These are phyloP conservation scores for Criorhina ranunculi DNA, from an alignment of 2,888 invertebrate genomes.

Conservation along the genomic window DNA sequence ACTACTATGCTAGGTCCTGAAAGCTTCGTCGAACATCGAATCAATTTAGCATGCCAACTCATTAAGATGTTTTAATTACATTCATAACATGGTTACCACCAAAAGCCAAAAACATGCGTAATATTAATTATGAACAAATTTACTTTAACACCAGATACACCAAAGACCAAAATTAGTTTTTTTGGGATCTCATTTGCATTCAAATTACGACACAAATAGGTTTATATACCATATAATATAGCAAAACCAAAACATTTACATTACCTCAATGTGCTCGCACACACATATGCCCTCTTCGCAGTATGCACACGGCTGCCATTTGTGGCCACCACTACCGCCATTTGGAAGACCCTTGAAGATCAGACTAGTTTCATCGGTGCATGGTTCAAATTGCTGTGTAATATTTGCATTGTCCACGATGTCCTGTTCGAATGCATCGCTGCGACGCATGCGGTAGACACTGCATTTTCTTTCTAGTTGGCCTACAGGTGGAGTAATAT, in stretches of 20 bases:
- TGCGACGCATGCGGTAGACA: slow-evolving; percentile 84
- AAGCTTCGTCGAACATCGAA: slow-evolving; percentile 23
- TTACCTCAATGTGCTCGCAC: slow-evolving; percentile 84
- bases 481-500: slow-evolving; percentile 80
- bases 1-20: slow-evolving; percentile 2
- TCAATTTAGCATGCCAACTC: slow-evolving; percentile 65
- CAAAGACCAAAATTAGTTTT: slow-evolving; percentile 21
- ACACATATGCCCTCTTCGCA: slow-evolving; percentile 84
- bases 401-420: slow-evolving; percentile 72
- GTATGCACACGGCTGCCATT: slow-evolving; percentile 83
- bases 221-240: slow-evolving; percentile 12
- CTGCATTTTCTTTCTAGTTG: slow-evolving; percentile 84
- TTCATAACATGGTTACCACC: slow-evolving; percentile 48
- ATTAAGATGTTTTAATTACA: slow-evolving; percentile 45
- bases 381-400: slow-evolving; percentile 81
- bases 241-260: slow-evolving; percentile 41
- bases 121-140: slow-evolving; percentile 42
- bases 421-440: slow-evolving; percentile 81
- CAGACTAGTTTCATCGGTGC: slow-evolving; percentile 83
- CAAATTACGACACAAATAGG: slow-evolving; percentile 61
- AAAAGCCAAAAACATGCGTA: slow-evolving; percentile 73
- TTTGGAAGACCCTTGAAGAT: slow-evolving; percentile 82
- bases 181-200: slow-evolving; percentile 48
- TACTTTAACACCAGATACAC: slow-evolving; percentile 41
- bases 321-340: slow-evolving; percentile 79